Conservation (phyloP, 2,888 invertebrate species). For the Prenolepis imparis region DNA sequence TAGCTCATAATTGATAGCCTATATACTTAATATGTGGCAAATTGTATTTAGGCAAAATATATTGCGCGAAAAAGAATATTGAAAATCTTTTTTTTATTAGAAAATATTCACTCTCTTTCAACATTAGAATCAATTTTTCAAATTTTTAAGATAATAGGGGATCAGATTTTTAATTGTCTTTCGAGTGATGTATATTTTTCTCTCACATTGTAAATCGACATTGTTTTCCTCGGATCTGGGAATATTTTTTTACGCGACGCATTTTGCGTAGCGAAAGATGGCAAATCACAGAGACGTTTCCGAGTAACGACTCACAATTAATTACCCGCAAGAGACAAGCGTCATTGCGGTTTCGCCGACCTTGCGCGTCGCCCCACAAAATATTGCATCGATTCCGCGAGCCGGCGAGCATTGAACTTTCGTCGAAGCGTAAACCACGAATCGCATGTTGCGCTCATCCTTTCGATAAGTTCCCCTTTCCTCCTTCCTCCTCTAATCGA, state of each 20-base stretch:
- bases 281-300: constrained; percentile 28
- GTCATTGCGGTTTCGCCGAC: constrained; percentile 39
- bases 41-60: constrained; percentile 64
- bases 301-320: constrained; percentile 35
- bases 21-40: neutral
- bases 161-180: neutral
- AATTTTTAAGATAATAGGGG: neutral
- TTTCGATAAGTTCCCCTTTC: neutral
- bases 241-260: constrained; percentile 32
- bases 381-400: constrained; percentile 24
- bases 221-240: neutral
- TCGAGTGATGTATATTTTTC: neutral
- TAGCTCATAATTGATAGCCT: neutral
- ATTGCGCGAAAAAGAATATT: neutral
- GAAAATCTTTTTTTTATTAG: neutral
- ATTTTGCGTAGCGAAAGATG: constrained; percentile 1
- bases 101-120: neutral
- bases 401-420: constrained; percentile 47
- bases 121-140: neutral
- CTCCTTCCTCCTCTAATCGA: constrained; percentile 9
- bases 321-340: constrained; percentile 2
- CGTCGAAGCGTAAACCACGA: constrained; percentile 21
- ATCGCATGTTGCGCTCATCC: constrained; percentile 22
- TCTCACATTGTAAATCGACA: neutral
- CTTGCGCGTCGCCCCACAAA: constrained; percentile 49